Conservation (phyloP, 2,113 vertebrate genomes). For the Gulo gulo region DNA sequence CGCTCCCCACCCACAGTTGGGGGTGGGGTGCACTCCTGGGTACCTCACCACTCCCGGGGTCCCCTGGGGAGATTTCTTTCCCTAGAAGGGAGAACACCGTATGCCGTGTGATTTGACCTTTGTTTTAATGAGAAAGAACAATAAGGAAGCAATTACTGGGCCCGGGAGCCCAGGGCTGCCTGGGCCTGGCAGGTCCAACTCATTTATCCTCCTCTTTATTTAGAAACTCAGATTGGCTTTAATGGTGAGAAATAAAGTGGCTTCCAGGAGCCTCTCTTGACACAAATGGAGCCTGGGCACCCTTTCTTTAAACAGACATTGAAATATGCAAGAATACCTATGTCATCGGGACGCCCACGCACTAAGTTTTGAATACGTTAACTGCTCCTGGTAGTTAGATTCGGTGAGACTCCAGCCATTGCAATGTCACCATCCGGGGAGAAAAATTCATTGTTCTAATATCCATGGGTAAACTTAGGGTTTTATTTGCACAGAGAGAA, state of each 20-base stretch:
- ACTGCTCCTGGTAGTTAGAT: neutral
- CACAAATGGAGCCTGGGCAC: neutral
- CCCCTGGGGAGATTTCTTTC: neutral
- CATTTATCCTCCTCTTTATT: neutral
- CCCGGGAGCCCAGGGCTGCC: neutral
- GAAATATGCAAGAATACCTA: neutral
- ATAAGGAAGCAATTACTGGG: neutral
- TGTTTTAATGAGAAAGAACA: conserved; percentile 36
- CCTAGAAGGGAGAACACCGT: neutral
- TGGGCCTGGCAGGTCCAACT: neutral
- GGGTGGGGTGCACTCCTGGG: too few species aligned
- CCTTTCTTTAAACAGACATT: conserved; percentile 1
- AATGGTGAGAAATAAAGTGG: neutral
- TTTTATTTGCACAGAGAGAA: conserved; percentile 37
- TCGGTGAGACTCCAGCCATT: neutral
- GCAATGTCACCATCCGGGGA: neutral
- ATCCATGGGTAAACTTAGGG: neutral
- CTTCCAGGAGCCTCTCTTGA: neutral
- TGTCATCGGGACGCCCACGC: neutral
- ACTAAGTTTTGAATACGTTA: neutral
- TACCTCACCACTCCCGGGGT: neutral
- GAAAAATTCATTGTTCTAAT: conserved; percentile 42
- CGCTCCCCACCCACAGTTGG: rapidly evolving
- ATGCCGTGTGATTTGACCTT: neutral
- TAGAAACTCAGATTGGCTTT: neutral